A percentile compares a stretch with the other conserved stretches of the same genome.
phyloP scores from a whole-genome alignment of 2,113 vertebrate species.

The Protomyctophum bolini region DNA sequence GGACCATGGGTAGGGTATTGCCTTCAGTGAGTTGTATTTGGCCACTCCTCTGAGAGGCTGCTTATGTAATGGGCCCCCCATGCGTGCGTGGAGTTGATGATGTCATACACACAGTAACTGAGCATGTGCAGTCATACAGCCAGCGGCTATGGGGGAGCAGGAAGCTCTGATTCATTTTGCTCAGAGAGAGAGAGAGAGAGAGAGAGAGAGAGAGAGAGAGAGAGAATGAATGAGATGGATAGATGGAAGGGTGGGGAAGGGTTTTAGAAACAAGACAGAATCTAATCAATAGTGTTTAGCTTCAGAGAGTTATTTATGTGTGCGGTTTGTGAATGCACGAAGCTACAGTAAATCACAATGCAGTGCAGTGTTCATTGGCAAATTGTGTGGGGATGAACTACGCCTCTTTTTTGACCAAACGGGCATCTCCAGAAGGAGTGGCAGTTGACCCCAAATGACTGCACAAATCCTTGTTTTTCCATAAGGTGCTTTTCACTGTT shows the following conservation, averaged over 20 bases:
- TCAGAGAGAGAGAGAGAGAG: not conserved
- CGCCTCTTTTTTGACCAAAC: too few species aligned
- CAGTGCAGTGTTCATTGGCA: too few species aligned
- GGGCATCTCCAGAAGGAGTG: too few species aligned
- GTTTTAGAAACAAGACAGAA: not conserved
- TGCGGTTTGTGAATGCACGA: too few species aligned
- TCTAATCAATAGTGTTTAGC: too few species aligned
- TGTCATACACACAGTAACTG: constrained; percentile 10
- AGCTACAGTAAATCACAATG: too few species aligned
- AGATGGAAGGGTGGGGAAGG: not conserved
- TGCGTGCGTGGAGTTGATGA: not conserved
- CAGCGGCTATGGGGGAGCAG: not conserved
- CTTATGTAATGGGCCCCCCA: constrained; percentile 23
- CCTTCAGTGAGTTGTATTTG: not conserved
- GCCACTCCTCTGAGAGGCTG: constrained; percentile 9
- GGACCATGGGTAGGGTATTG: not conserved
- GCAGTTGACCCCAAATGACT: too few species aligned
- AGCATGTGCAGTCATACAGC: constrained; percentile 13
- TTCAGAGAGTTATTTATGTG: too few species aligned
- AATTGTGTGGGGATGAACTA: too few species aligned
- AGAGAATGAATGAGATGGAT: not conserved
- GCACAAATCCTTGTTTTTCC: too few species aligned
- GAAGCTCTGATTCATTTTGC: constrained; percentile 38
- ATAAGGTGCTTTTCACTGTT: too few species aligned
- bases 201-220: not conserved